phyloP scores from a whole-genome alignment of 2,113 vertebrate genomes.

The Scopus umbretta region DNA sequence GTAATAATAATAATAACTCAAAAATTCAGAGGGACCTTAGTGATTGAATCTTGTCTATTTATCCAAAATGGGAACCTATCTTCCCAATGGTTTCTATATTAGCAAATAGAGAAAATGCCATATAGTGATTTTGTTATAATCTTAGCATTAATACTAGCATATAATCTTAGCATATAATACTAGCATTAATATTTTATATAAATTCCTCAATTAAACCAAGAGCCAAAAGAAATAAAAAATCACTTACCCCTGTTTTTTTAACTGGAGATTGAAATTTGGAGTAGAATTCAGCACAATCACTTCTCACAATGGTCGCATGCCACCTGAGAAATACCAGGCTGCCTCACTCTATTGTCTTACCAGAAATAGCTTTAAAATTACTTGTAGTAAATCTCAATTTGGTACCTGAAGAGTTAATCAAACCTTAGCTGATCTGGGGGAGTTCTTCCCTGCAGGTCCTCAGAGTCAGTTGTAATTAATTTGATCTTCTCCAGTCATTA shows the following conservation, averaged over 20 bases:
- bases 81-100: not conserved
- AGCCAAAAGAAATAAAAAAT: not conserved
- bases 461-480: constrained; percentile 81
- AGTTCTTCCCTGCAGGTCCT: constrained; percentile 71
- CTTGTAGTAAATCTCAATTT: not conserved
- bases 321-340: not conserved
- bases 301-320: not conserved
- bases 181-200: not conserved
- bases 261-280: not conserved
- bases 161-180: not conserved
- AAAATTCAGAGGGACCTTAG: too few species aligned
- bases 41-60: not conserved
- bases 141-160: not conserved
- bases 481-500: constrained; percentile 83
- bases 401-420: constrained; percentile 69
- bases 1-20: too few species aligned
- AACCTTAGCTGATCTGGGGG: constrained; percentile 65
- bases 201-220: not conserved
- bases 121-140: not conserved
- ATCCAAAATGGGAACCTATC: not conserved
- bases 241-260: not conserved
- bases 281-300: not conserved
- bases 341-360: not conserved
- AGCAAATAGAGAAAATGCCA: not conserved
- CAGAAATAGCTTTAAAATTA: not conserved